Conservation (phyloP, 2,113 vertebrate genomes). For the Tetraodon nigroviridis region DNA sequence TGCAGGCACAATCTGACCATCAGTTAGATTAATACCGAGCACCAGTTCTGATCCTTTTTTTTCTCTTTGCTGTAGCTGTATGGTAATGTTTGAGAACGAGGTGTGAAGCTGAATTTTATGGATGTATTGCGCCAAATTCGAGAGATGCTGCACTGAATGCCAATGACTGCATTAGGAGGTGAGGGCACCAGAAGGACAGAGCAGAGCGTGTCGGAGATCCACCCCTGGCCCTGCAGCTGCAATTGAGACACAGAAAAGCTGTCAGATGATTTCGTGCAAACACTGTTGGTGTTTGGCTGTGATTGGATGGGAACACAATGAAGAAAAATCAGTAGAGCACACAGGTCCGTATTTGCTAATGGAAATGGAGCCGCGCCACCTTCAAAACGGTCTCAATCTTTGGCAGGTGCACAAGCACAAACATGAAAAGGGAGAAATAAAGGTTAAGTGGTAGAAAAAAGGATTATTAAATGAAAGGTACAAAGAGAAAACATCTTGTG, state of each 20-base stretch:
- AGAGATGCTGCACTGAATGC: conserved; percentile 54
- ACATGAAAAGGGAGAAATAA: conserved; percentile 30
- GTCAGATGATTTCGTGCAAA: neutral
- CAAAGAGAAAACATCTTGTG: conserved; percentile 11
- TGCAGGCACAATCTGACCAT: conserved; percentile 31
- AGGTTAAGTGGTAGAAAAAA: conserved; percentile 51
- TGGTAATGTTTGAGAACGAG: conserved; percentile 61
- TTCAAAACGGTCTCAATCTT: conserved; percentile 65
- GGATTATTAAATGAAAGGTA: conserved; percentile 40
- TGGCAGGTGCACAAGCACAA: conserved; percentile 62
- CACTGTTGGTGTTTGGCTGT: neutral
- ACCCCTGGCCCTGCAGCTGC: conserved; percentile 5
- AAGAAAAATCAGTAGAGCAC: conserved; percentile 27
- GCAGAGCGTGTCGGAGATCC: conserved; percentile 18
- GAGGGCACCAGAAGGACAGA: conserved; percentile 47
- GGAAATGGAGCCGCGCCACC: conserved; percentile 33
- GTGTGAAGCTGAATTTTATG: conserved; percentile 61
- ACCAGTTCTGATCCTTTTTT: conserved; percentile 54
- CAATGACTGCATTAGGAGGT: conserved; percentile 55
- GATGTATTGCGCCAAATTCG: conserved; percentile 55
- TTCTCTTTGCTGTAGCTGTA: conserved; percentile 57
- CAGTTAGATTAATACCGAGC: conserved; percentile 40
- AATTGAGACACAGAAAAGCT: conserved; percentile 3
- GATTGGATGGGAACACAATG: neutral
- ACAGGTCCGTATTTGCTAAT: conserved; percentile 47